These are phyloP conservation scores for Drosophila bocki DNA, from an alignment of 1,140 invertebrate genomes.

Conservation along the genomic window DNA sequence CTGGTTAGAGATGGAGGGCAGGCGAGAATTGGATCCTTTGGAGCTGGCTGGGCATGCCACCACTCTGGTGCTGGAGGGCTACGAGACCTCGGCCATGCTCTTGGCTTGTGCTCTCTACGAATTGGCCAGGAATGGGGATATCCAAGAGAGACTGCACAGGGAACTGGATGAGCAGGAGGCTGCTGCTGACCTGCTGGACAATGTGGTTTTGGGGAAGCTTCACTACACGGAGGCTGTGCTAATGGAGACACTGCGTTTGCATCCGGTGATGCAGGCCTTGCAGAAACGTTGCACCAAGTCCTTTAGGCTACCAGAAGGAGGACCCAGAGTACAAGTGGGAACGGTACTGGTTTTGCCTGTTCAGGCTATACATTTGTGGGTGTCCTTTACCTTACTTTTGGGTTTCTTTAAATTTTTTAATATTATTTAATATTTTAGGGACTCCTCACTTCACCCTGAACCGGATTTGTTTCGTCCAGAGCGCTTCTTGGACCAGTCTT, in stretches of 20 bases:
- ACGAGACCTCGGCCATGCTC: conserved; percentile 69
- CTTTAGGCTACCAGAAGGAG: conserved; percentile 37
- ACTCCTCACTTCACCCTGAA: conserved; percentile 86
- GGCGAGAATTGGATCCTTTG: background rate
- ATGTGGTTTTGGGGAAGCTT: conserved; percentile 85
- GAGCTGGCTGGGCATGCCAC: conserved; percentile 61
- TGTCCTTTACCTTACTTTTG: background rate
- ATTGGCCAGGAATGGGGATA: conserved; percentile 86
- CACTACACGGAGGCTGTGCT: conserved; percentile 85
- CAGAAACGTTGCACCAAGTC: conserved; percentile 65
- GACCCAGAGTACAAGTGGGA: background rate
- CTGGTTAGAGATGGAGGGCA: conserved; percentile 27
- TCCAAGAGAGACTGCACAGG: conserved; percentile 86
- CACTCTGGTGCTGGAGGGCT: conserved; percentile 69
- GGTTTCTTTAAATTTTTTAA: no score
- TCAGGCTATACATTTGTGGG: conserved; percentile 66
- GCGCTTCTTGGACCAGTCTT: conserved; percentile 86
- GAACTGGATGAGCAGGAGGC: conserved; percentile 86
- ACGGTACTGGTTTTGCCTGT: conserved; percentile 63
- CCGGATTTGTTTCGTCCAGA: conserved; percentile 88
- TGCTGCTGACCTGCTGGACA: conserved; percentile 61
- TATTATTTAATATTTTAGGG: no score
- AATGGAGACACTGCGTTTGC: conserved; percentile 64
- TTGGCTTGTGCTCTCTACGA: conserved; percentile 65
- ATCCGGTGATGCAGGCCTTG: conserved; percentile 67